Conservation (phyloP, 2,888 invertebrate species). For the Tenodera sinensis region DNA sequence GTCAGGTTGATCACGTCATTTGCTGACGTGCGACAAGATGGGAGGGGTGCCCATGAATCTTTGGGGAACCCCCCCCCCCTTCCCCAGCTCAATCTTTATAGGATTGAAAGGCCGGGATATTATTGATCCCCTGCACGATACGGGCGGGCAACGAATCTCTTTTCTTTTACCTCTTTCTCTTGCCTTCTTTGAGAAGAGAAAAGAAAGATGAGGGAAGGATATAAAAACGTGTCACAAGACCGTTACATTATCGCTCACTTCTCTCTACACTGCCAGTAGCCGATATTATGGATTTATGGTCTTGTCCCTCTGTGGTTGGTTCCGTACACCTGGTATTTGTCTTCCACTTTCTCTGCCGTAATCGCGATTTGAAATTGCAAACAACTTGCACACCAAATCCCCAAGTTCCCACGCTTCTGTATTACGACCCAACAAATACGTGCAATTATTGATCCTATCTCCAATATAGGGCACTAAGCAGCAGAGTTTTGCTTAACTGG, state of each 20-base stretch:
- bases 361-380: not conserved
- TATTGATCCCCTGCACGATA: not conserved
- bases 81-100: constrained; percentile 2
- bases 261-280: not conserved
- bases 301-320: not conserved
- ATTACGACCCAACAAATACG: too few relatives aligned
- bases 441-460: too few relatives aligned
- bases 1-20: constrained; percentile 27
- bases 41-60: not conserved
- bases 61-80: not conserved
- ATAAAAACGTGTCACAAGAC: not conserved
- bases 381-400: not conserved
- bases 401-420: not conserved
- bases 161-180: not conserved
- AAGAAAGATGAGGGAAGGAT: not conserved
- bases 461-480: too few relatives aligned
- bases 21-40: constrained; percentile 17
- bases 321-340: not conserved
- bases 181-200: not conserved
- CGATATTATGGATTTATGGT: not conserved
- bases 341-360: not conserved
- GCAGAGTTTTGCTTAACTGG: too few relatives aligned
- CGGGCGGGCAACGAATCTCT: not conserved
- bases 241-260: not conserved
- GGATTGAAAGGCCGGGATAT: constrained; percentile 13